These are phyloP conservation scores for Cryptocheilus praepositus DNA, from an alignment of 2,888 invertebrate genomes.

Conservation along the genomic window DNA sequence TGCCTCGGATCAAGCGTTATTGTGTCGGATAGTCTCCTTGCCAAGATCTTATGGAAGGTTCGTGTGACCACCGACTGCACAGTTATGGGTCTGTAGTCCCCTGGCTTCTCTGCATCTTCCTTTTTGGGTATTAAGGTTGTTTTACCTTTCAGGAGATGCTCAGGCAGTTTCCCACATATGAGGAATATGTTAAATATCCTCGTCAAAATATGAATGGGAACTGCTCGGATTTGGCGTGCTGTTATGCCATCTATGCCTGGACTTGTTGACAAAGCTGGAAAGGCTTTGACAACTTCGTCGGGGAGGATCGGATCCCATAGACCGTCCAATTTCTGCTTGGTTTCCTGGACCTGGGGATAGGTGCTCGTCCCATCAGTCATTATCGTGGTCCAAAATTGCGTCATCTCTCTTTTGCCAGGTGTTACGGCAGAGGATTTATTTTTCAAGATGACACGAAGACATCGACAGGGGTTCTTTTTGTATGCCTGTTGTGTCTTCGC, in stretches of 20 bases:
- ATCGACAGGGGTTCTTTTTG: conserved; percentile 35
- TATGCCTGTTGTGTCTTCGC: conserved; percentile 26
- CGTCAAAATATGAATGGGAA: conserved; percentile 22
- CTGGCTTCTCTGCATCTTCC: conserved; percentile 23
- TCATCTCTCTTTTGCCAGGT: conserved; percentile 21
- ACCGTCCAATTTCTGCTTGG: no score
- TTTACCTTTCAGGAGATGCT: conserved; percentile 18
- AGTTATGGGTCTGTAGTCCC: conserved; percentile 48
- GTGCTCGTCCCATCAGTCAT: conserved; percentile 13
- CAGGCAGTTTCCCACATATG: conserved; percentile 32
- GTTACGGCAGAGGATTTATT: conserved; percentile 9
- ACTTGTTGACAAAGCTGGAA: conserved; percentile 15
- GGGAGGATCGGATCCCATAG: conserved; percentile 20
- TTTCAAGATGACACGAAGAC: conserved; percentile 19
- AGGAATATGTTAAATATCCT: conserved; percentile 44
- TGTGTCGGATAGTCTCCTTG: no score
- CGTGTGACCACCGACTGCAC: conserved; percentile 28
- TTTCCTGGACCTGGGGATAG: conserved; percentile 8
- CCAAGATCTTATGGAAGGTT: no score
- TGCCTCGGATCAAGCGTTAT: not conserved
- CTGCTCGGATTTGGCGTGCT: conserved; percentile 17
- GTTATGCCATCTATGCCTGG: conserved; percentile 46
- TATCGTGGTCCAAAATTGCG: conserved; percentile 24
- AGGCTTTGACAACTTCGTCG: conserved; percentile 17
- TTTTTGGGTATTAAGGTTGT: conserved; percentile 50